phyloP scores from a whole-genome alignment of 2,113 vertebrate species.

The Lathamus discolor region DNA sequence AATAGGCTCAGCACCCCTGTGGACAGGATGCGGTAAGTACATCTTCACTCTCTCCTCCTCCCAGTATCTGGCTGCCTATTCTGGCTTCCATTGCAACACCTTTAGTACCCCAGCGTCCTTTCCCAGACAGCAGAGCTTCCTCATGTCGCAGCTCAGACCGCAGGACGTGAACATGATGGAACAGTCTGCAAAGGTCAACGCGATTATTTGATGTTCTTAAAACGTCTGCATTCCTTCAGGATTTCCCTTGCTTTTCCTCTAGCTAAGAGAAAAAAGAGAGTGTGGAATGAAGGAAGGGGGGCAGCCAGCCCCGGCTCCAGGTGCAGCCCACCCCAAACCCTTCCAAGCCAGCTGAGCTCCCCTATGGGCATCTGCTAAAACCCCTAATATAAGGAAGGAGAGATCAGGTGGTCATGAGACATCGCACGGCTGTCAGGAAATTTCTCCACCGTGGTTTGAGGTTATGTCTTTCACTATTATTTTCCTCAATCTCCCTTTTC shows the following conservation, averaged over 20 bases:
- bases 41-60: not conserved
- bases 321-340: not conserved
- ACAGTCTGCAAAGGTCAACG: not conserved
- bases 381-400: not conserved
- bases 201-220: not conserved
- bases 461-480: slow-evolving; percentile 46
- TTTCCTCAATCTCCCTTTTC: slow-evolving; percentile 37
- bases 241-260: not conserved
- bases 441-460: slow-evolving; percentile 54
- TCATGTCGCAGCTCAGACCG: rapidly evolving
- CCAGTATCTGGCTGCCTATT: not conserved
- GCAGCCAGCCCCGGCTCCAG: not conserved
- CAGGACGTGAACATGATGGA: not conserved
- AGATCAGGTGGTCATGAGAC: slow-evolving; percentile 33
- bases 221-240: not conserved
- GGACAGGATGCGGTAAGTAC: not conserved
- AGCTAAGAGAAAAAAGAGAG: not conserved
- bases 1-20: rapidly evolving
- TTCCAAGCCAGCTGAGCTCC: not conserved
- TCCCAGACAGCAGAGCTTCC: not conserved
- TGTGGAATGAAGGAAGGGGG: not conserved
- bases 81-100: not conserved
- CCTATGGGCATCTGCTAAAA: not conserved
- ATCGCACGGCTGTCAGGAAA: not conserved
- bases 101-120: not conserved